These are phyloP conservation scores for Parelbella ahira DNA, from an alignment of 2,888 invertebrate genomes.

Conservation along the genomic window DNA sequence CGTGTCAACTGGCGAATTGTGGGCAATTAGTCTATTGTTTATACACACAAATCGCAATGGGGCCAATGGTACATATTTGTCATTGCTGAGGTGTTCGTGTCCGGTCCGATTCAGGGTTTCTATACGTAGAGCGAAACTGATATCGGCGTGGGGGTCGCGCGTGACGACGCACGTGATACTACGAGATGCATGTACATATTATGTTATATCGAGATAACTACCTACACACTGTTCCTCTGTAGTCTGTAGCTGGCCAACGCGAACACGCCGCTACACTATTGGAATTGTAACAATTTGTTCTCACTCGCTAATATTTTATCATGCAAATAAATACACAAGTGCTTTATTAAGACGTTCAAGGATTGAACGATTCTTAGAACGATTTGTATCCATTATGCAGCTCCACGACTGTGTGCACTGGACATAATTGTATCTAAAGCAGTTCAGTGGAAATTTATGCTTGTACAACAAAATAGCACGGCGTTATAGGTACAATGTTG, in stretches of 20 bases:
- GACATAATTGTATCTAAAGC: too few species aligned
- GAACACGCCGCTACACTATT: slow-evolving; percentile 19
- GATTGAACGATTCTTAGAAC: slow-evolving; percentile 16
- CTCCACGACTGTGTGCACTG: too few species aligned
- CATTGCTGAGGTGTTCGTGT: slow-evolving; percentile 42
- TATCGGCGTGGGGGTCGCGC: slow-evolving; percentile 8
- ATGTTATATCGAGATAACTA: background rate
- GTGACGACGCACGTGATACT: slow-evolving; percentile 16
- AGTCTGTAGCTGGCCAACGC: slow-evolving; percentile 16
- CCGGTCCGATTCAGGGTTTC: slow-evolving; percentile 48
- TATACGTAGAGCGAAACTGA: slow-evolving; percentile 25
- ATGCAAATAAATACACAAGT: slow-evolving; percentile 22
- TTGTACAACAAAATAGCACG: too few species aligned
- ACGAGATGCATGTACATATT: too few species aligned
- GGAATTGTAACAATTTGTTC: slow-evolving; percentile 18
- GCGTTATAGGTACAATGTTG: too few species aligned
- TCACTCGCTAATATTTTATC: slow-evolving; percentile 12
- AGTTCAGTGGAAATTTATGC: too few species aligned
- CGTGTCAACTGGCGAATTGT: slow-evolving; percentile 5
- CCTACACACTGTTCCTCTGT: too few species aligned
- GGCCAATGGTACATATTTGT: slow-evolving; percentile 63
- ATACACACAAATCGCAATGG: slow-evolving; percentile 49
- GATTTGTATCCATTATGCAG: slow-evolving; percentile 12
- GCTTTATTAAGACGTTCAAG: slow-evolving; percentile 13
- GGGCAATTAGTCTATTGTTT: slow-evolving; percentile 42